These are phyloP conservation scores for Arrhamphus sclerolepis DNA, from an alignment of 2,797 vertebrate genomes.

Conservation along the genomic window DNA sequence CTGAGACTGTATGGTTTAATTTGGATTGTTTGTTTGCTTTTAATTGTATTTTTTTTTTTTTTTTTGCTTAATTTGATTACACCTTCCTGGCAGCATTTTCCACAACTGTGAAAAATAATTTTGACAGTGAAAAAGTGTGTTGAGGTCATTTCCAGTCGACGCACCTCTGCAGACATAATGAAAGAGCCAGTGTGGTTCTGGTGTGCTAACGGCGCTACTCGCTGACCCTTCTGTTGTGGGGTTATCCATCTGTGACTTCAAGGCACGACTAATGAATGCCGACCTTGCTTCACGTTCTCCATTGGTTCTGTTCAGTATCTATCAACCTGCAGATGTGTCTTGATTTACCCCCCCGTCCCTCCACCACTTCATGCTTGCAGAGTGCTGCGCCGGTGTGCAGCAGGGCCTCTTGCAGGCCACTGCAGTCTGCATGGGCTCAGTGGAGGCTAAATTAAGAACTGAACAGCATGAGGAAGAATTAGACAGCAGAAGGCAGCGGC, in stretches of 20 bases:
- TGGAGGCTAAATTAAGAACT: slow-evolving; percentile 61
- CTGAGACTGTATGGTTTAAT: too few relatives aligned
- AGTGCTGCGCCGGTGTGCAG: slow-evolving; percentile 40
- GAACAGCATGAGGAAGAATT: slow-evolving; percentile 47
- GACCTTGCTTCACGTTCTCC: slow-evolving; percentile 73
- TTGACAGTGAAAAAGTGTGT: too few relatives aligned
- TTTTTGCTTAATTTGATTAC: too few relatives aligned
- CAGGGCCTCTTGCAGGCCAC: slow-evolving; percentile 38
- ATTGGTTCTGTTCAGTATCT: slow-evolving; percentile 71
- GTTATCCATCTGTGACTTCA: slow-evolving; percentile 66
- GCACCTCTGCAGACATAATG: slow-evolving; percentile 6
- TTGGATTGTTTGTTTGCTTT: too few relatives aligned
- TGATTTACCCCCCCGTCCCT: slow-evolving; percentile 65
- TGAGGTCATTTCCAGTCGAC: too few relatives aligned
- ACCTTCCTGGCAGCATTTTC: too few relatives aligned
- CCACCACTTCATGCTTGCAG: slow-evolving; percentile 46
- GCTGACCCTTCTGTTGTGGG: slow-evolving; percentile 47
- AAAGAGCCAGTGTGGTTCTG: slow-evolving; percentile 30
- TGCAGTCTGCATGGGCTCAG: slow-evolving; percentile 56
- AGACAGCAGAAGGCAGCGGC: slow-evolving; percentile 51
- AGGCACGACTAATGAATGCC: slow-evolving; percentile 71
- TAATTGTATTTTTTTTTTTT: too few relatives aligned
- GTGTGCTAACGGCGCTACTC: slow-evolving; percentile 33
- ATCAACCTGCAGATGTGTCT: slow-evolving; percentile 74
- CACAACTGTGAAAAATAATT: too few relatives aligned